These are phyloP conservation scores for Antheraea assamensis DNA, from an alignment of 2,888 invertebrate species.

Conservation along the genomic window DNA sequence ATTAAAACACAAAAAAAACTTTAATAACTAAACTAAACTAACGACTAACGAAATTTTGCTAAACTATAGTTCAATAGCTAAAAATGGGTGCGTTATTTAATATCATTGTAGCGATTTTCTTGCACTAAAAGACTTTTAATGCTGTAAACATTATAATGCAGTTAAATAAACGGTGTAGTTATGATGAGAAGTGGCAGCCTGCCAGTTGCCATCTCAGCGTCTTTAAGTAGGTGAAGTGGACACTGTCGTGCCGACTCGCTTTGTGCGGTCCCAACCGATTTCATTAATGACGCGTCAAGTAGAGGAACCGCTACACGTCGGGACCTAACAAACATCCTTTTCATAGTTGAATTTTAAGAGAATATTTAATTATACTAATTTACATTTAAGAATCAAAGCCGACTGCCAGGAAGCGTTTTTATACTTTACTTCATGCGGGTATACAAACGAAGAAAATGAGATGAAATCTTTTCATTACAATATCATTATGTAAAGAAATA, in stretches of 20 bases:
- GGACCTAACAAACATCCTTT: slow-evolving; percentile 5
- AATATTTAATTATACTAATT: background rate
- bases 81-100: no score
- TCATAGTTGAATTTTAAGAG: background rate
- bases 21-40: no score
- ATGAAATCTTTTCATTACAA: no score
- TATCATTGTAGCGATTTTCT: no score
- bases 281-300: slow-evolving; percentile 13
- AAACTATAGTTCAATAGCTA: no score
- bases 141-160: background rate
- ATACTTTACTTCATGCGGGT: background rate
- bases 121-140: background rate
- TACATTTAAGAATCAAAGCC: background rate
- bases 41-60: no score
- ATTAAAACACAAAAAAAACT: no score
- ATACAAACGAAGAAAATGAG: no score
- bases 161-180: slow-evolving; percentile 1
- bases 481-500: no score
- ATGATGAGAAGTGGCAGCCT: slow-evolving; percentile 6
- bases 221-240: slow-evolving; percentile 10
- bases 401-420: background rate
- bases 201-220: slow-evolving; percentile 14
- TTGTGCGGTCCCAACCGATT: slow-evolving; percentile 8
- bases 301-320: background rate
- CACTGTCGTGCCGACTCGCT: background rate